A percentile compares a stretch with the other conserved stretches of the same genome.
These are phyloP conservation scores for Hypolimnas misippus DNA, from an alignment of 2,888 invertebrate genomes.

Conservation along the genomic window DNA sequence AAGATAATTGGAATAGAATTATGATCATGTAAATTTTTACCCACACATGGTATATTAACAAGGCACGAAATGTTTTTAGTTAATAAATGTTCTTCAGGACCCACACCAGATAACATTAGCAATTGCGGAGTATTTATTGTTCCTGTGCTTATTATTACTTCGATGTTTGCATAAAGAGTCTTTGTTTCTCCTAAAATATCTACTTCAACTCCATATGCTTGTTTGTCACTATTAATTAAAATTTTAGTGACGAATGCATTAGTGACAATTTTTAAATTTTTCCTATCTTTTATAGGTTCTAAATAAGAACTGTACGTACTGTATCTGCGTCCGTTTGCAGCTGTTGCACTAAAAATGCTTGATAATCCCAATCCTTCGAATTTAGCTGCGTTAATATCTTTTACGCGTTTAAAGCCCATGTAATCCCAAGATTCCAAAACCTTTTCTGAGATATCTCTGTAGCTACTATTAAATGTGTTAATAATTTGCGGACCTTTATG, in stretches of 20 bases:
- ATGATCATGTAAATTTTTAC: conserved; percentile 82
- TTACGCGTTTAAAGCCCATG: conserved; percentile 66
- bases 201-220: conserved; percentile 61
- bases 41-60: conserved; percentile 73
- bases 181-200: too few relatives aligned
- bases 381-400: conserved; percentile 68
- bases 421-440: too few relatives aligned
- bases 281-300: conserved; percentile 49
- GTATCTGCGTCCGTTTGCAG: conserved; percentile 71
- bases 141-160: too few relatives aligned
- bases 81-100: conserved; percentile 64
- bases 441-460: too few relatives aligned
- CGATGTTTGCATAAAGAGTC: too few relatives aligned
- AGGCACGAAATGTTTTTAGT: conserved; percentile 62
- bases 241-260: conserved; percentile 51
- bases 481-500: too few relatives aligned
- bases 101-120: conserved; percentile 68
- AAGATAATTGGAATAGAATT: conserved; percentile 63
- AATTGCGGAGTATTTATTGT: too few relatives aligned
- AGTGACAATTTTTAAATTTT: conserved; percentile 65
- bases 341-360: conserved; percentile 71
- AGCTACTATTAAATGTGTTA: too few relatives aligned
- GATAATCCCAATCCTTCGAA: conserved; percentile 64
- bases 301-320: conserved; percentile 80
- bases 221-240: conserved; percentile 68